Evolutionary conservation across 2,113 vertebrate species (phyloP), one percentile per base, ranked within the genome.

Genomic region (Mugil cephalus): DNA sequence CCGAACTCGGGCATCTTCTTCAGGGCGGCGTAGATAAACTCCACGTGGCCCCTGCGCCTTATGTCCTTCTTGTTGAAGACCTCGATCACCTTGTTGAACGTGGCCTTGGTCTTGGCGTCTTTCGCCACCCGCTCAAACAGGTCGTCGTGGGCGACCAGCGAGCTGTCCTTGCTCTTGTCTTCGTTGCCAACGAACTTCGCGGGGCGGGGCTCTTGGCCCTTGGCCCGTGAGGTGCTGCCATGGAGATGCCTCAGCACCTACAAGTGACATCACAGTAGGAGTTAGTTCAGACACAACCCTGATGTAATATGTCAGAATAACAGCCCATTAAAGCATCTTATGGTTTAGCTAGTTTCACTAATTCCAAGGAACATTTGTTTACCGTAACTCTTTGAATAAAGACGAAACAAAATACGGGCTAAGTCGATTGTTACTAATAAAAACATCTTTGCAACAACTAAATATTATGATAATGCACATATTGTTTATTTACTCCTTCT

Each of bases 21-120:
- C 71, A 97, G 83, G 3, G 96, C 96, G 0, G 95, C 92, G 18
- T 98, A 96, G 77, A 98, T 96, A 35, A 98, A 96, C 84, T 98
- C 96, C 21, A 98, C 92, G 0, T 97, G 96, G 3, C 96, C 96
- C 0, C 95, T 92, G 8, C 93, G 89, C 1, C 94, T 91, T 12
- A 95, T 73, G 10, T 93, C 95, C 7, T 38, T 75, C 65, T 90
- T 87, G 30, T 17, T 78, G 46, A 95, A 98, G 21, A 87, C 43
- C 0, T 92, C 92, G 45, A 98, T 55, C 0, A 93, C 94, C 12
- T 59, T 80, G 58, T 84, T 80, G 39, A 96, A 98, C 0, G 90
- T 91, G 9, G 93, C 94, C 61, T 95, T 96, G 73, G 85, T 91
- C 79, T 77, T 90, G n/a, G 43, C 14, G 0, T 84, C 77, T 4